These are phyloP conservation scores for Micropoecilia bifurca DNA, from an alignment of 2,797 vertebrate genomes.

Conservation along the genomic window DNA sequence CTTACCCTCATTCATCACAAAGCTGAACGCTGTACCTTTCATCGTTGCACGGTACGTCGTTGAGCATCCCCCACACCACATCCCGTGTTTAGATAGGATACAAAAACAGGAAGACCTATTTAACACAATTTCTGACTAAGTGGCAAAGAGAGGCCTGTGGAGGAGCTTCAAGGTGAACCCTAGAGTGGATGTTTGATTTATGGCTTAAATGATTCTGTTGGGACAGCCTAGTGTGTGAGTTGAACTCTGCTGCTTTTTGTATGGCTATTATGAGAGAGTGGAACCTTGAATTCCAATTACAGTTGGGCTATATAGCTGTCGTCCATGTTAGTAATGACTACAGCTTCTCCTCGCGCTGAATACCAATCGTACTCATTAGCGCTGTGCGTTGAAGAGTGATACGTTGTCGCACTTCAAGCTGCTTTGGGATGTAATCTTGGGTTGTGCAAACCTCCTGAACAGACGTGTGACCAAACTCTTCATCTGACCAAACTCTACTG, in stretches of 20 bases:
- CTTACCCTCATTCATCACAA: conserved; percentile 11
- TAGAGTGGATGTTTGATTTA: conserved; percentile 69
- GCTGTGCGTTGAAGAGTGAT: conserved; percentile 49
- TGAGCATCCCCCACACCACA: conserved; percentile 18
- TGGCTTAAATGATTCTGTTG: conserved; percentile 67
- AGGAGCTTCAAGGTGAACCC: conserved; percentile 69
- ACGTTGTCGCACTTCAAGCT: conserved; percentile 30
- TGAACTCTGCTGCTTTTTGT: conserved; percentile 61
- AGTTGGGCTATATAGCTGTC: conserved; percentile 65
- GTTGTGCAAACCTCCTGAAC: background rate
- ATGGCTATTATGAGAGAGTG: conserved; percentile 63
- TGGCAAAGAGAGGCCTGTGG: conserved; percentile 52
- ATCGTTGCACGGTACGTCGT: conserved; percentile 26
- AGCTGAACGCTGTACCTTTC: conserved; percentile 11
- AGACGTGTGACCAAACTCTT: background rate
- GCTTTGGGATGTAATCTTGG: conserved; percentile 1
- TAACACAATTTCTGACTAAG: conserved; percentile 51
- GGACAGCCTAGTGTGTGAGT: conserved; percentile 42
- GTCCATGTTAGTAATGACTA: conserved; percentile 64
- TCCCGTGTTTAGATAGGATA: conserved; percentile 37
- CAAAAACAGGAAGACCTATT: conserved; percentile 50
- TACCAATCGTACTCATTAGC: conserved; percentile 36
- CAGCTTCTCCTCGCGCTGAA: conserved; percentile 50
- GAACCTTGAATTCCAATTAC: conserved; percentile 72
- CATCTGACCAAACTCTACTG: background rate